Evolutionary conservation across 2,888 invertebrate species (phyloP).

Genomic region (Ypsolopha sequella): DNA sequence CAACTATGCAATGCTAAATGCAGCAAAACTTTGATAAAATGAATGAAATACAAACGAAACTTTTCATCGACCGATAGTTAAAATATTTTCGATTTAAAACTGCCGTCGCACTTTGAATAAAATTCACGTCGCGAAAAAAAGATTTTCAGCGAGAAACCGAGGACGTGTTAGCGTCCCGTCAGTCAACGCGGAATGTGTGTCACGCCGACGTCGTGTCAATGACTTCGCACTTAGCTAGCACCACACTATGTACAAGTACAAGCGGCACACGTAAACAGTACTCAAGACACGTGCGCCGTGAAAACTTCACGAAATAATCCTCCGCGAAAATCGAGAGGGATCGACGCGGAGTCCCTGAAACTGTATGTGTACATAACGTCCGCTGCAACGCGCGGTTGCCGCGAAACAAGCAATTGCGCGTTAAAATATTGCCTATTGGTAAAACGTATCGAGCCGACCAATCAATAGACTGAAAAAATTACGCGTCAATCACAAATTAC

Average conservation of each 20-base stretch:
- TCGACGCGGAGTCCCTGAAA: slow-evolving; percentile 14
- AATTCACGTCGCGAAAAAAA: slow-evolving; percentile 22
- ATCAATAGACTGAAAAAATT: slow-evolving; percentile 30
- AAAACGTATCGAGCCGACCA: slow-evolving; percentile 13
- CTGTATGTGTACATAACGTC: slow-evolving; percentile 18
- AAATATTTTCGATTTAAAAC: no score
- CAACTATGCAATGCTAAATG: not conserved
- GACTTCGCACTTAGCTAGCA: slow-evolving; percentile 42
- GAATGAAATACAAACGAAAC: slow-evolving; percentile 11
- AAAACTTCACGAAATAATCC: slow-evolving; percentile 27
- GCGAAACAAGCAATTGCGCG: slow-evolving; percentile 29
- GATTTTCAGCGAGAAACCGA: slow-evolving; percentile 34
- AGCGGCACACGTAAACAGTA: slow-evolving; percentile 48
- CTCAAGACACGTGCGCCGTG: slow-evolving; percentile 47
- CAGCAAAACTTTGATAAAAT: not conserved
- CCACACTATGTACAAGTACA: slow-evolving; percentile 22
- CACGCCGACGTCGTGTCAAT: slow-evolving; percentile 59
- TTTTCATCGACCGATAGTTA: no score
- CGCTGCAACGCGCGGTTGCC: slow-evolving; percentile 31
- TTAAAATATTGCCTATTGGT: slow-evolving; percentile 30
- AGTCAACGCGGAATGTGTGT: slow-evolving; percentile 61
- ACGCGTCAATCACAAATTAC: slow-evolving; percentile 4
- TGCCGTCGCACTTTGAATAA: slow-evolving; percentile 9
- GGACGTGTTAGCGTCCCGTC: slow-evolving; percentile 48
- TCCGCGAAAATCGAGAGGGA: slow-evolving; percentile 17